Evolutionary conservation across 2,113 vertebrate genomes (phyloP), one percentile per base, ranked within the genome.

Genomic region (Amphiprion ocellaris): DNA sequence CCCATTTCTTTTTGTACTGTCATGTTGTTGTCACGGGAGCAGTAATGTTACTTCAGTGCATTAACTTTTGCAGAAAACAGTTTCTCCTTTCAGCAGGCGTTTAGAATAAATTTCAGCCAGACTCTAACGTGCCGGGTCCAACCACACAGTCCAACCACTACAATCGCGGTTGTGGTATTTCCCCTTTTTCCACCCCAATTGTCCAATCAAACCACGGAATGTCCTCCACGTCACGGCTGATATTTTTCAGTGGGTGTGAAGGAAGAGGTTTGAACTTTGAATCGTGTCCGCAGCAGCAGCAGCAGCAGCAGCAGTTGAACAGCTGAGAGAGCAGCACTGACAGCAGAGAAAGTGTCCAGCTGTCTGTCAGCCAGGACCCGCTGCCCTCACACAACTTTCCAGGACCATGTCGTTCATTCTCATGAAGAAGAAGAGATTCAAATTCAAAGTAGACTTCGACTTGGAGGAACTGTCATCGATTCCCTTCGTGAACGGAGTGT

Each of bases 371-470:
- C 33, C 65, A 24, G 50, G 30, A 23, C 65, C 16, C 14, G 24
- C 24, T 28, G 1, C 41, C 4, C 11, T 2, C 5, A 44, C 0
- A 19, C 4, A 76, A 5, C 17, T 9, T 19, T 52, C 26, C 8
- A 21, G 49, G 17, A 52, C 0, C 77, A 96, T 96, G 96, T 95
- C 96, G 19, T 96, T 97, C 93, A 94, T 94, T 79, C 95, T 98
- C 86, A 95, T 95, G 93, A 99, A 95, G 88, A 99, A 97, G 59
- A 99, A 99, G 95, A 96, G 95, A 87, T 99, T 98, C 68, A 97
- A 97, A 85, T 99, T 99, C 59, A 96, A 94, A 90, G 96, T 99
- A 60, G 95, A 97, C 86, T 96, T 98, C 80, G 95, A 97, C 67
- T 84, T 99, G 90, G 97, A 97, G 47, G 97, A 98, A 61, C 81